Conservation (phyloP, 1,140 invertebrate genomes). For the Colletes latitarsis region DNA sequence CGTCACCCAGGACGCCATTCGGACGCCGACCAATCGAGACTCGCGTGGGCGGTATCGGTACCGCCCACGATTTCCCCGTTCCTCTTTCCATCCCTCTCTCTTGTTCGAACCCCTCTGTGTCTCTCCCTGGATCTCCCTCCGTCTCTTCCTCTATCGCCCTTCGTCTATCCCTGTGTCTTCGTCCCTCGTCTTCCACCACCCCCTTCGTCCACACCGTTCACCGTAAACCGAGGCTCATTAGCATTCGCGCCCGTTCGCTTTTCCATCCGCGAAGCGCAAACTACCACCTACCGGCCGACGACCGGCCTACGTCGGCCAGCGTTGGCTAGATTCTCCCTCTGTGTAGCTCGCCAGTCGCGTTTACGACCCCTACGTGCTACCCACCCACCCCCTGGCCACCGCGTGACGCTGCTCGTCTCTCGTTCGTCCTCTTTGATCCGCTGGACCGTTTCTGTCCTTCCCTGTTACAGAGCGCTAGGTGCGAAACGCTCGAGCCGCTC, state of each 20-base stretch:
- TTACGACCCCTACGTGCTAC: not conserved
- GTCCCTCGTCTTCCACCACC: not conserved
- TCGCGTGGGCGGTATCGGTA: conserved; percentile 53
- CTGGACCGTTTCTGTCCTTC: too few species aligned
- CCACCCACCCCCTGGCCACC: not conserved
- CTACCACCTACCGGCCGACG: conserved; percentile 38
- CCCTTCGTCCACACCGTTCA: not conserved
- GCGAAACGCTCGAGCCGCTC: not conserved
- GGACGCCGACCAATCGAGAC: conserved; percentile 67
- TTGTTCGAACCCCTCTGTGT: not conserved
- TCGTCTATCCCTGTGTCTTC: not conserved
- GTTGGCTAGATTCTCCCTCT: not conserved
- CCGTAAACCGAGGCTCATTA: conserved; percentile 69
- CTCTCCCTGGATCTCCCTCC: not conserved
- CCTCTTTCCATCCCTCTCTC: conserved; percentile 8
- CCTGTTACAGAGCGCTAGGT: not conserved
- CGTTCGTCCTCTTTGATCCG: not conserved
- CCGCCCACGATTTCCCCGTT: conserved; percentile 37
- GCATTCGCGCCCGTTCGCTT: conserved; percentile 69
- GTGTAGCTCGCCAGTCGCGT: not conserved
- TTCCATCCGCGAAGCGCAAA: conserved; percentile 55
- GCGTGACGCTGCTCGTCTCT: not conserved
- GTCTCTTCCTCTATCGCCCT: not conserved
- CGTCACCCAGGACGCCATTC: conserved; percentile 71
- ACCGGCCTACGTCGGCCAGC: not conserved